These are phyloP conservation scores for Ahaetulla prasina DNA, from an alignment of 2,113 vertebrate genomes.

Conservation along the genomic window DNA sequence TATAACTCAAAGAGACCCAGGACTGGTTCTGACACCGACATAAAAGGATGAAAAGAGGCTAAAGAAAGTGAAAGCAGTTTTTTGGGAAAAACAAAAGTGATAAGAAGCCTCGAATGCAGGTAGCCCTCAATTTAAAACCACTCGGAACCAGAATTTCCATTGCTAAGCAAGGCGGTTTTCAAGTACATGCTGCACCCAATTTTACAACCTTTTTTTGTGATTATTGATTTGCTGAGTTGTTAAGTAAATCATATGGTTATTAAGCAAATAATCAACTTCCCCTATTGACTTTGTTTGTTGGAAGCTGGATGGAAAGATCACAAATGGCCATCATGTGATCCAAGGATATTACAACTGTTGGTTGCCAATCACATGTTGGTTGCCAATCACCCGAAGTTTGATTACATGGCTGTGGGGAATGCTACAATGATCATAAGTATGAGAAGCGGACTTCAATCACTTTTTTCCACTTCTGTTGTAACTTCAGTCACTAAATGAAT, in stretches of 20 bases:
- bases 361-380: not conserved
- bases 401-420: not conserved
- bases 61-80: not conserved
- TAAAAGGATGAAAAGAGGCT: not conserved
- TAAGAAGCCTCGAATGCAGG: not conserved
- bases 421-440: not conserved
- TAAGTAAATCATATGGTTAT: not conserved
- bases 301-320: not conserved
- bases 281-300: not conserved
- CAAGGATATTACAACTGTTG: not conserved
- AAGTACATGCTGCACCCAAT: not conserved
- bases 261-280: not conserved
- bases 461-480: not conserved
- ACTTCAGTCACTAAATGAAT: not conserved
- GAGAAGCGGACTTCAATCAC: not conserved
- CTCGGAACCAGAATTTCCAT: not conserved
- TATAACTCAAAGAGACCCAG: not conserved
- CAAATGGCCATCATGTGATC: not conserved
- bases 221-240: not conserved
- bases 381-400: not conserved
- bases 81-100: rapidly evolving
- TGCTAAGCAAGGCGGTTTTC: not conserved
- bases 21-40: not conserved
- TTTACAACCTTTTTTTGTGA: not conserved
- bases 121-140: not conserved